These are phyloP conservation scores for Eurystomus gularis DNA, from an alignment of 2,113 vertebrate genomes.

Conservation along the genomic window DNA sequence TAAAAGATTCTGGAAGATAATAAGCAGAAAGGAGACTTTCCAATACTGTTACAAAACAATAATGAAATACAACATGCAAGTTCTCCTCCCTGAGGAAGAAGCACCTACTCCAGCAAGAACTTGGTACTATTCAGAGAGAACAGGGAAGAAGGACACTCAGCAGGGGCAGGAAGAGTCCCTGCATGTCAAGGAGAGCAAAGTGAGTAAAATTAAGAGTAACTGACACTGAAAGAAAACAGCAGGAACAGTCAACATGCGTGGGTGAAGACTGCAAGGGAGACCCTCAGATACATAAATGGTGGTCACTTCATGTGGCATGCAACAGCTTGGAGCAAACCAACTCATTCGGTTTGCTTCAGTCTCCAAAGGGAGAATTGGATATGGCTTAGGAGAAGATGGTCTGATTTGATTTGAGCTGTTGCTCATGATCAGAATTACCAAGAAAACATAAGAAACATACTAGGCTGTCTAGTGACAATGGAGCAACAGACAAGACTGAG, in stretches of 20 bases:
- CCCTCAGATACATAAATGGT: background rate
- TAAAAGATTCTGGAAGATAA: background rate
- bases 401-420: background rate
- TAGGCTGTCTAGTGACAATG: background rate
- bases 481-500: background rate
- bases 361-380: background rate
- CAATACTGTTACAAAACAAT: background rate
- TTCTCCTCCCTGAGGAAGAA: background rate
- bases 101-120: background rate
- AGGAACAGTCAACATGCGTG: background rate
- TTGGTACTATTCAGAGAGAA: background rate
- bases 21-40: background rate
- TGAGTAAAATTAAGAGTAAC: background rate
- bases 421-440: background rate
- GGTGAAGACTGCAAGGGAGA: background rate
- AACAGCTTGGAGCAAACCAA: background rate
- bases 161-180: background rate
- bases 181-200: background rate
- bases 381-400: background rate
- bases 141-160: background rate
- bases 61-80: background rate
- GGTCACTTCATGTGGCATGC: background rate
- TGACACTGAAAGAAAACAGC: background rate
- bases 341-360: background rate
- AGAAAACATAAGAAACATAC: background rate